Percentiles rank a stretch among this genome's conserved stretches.
These are phyloP conservation scores for Drosophila quadrilineata DNA, from an alignment of 1,140 invertebrate species.

Conservation along the genomic window DNA sequence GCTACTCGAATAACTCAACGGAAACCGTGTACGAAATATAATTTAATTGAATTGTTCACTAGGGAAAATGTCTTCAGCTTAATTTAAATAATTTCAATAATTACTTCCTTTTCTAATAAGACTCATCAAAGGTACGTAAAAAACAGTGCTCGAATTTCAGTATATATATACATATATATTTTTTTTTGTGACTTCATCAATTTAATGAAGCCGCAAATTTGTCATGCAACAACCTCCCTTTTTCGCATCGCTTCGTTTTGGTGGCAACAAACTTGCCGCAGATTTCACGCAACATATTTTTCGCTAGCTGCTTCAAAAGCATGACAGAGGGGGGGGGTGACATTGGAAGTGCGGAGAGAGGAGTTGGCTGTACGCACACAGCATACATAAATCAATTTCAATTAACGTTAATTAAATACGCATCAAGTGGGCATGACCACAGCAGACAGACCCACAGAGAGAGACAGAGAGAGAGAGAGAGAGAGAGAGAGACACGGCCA, in stretches of 20 bases:
- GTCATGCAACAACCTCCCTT: conserved; percentile 59
- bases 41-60: too few relatives aligned
- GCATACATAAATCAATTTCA: conserved; percentile 80
- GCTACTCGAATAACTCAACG: too few relatives aligned
- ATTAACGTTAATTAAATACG: conserved; percentile 80
- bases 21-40: too few relatives aligned
- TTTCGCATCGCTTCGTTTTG: conserved; percentile 32
- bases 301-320: not conserved
- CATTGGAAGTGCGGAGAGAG: not conserved
- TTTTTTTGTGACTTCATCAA: conserved; percentile 56
- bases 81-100: too few relatives aligned
- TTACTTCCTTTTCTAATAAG: too few relatives aligned
- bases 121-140: too few relatives aligned
- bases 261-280: conserved; percentile 32
- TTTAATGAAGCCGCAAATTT: conserved; percentile 49
- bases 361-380: conserved; percentile 48
- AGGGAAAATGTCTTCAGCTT: too few relatives aligned
- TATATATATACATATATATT: too few relatives aligned
- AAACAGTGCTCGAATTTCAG: too few relatives aligned
- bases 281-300: conserved; percentile 58
- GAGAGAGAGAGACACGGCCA: not conserved
- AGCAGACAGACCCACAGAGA: conserved; percentile 17
- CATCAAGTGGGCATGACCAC: conserved; percentile 78
- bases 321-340: not conserved
- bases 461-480: not conserved